Base-by-base conservation (phyloP, 2,797 vertebrate genomes). In the Betta splendens region DNA sequence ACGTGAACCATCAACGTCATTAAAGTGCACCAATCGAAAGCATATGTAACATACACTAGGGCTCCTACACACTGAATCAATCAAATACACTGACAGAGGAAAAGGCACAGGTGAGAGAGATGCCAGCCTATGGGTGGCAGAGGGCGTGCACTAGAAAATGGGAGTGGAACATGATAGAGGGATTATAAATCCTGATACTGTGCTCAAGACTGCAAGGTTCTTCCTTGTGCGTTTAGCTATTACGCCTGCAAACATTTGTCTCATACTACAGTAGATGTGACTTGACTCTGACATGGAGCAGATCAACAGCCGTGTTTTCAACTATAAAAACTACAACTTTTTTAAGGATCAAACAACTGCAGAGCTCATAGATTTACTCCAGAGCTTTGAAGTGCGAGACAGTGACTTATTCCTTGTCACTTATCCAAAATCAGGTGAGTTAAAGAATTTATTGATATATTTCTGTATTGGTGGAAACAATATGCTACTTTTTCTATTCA, bases 371-470 rank as follows among this genome's bases (percentile, higher is more conserved):
- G 89, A 91, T 20, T 89, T 84, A 3, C 88, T 91, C 1, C 81
- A 87, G 60, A 78, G 36, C 42, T 90, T 90, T 52, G 63, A 83
- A 31, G 75, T 89, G 17, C 56, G 77, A 51, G 85, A 87, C 40
- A 83, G 69, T 9, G 88, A 90, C 43, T 13, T 88, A 16, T 72
- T 87, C 49, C 53, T 91, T 3, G 77, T 89, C 23, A 90, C 89
- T 1, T 90, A 88, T 35, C 86, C 82, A 25, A 90, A 89, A 38
- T 90, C 88, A 66, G 89, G 88, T 90, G 15, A 60, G 85, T 65
- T 38, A 62, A 22, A 50, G 6, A 18, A 10, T 7, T 18, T 0
- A 37, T 44, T 2, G 3, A 0, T 5, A 5, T 4, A 57, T 51
- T 15, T 21, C 37, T 39, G 3, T 32, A 3, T 21, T 31, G 4